Percentiles rank a stretch among this genome's conserved stretches.
Conservation (phyloP, 2,113 vertebrate species). For the Dicaeum eximium region DNA sequence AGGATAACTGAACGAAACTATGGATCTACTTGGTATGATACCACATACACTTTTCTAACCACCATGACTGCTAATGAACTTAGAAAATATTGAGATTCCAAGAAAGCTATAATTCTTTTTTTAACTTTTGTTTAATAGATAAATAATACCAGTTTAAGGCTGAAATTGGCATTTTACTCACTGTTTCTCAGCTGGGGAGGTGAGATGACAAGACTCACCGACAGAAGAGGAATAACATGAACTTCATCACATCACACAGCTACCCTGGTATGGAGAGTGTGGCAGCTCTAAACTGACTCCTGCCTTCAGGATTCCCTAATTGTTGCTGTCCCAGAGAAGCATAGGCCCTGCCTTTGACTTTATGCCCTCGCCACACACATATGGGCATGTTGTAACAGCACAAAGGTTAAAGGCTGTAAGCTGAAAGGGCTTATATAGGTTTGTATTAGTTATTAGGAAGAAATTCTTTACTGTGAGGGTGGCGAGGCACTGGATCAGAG, state of each 20-base stretch:
- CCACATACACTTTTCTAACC: neutral
- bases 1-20: neutral
- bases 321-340: rapidly evolving
- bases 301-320: neutral
- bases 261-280: neutral
- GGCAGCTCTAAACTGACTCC: neutral
- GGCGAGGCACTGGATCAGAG: neutral
- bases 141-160: neutral
- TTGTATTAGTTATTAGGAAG: neutral
- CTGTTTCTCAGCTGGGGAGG: neutral
- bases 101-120: neutral
- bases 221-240: neutral
- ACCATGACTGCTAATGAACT: neutral
- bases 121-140: neutral
- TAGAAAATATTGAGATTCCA: neutral
- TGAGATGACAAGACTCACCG: neutral
- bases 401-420: neutral
- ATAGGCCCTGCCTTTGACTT: neutral
- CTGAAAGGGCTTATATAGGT: neutral
- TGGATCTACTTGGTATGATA: neutral
- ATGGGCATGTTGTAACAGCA: rapidly evolving
- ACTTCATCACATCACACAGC: neutral
- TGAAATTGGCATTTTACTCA: neutral
- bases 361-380: neutral
- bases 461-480: neutral